Conservation (phyloP, 2,797 vertebrate species). For the Falco peregrinus region DNA sequence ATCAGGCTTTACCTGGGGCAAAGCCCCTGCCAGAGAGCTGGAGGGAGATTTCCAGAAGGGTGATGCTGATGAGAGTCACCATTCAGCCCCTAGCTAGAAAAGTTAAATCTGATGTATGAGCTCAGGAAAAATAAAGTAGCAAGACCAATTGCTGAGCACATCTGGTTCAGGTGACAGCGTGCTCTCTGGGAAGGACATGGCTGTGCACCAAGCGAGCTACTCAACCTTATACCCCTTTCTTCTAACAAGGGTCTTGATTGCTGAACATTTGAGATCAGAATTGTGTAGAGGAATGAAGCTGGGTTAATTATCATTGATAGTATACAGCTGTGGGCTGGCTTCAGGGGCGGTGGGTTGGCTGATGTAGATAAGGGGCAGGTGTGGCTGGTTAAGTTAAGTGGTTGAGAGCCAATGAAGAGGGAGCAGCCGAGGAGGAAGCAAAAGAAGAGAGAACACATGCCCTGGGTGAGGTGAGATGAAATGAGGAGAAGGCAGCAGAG, state of each 20-base stretch:
- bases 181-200: not conserved
- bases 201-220: accelerated
- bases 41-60: not conserved
- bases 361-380: too few species aligned
- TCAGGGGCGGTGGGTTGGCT: too few species aligned
- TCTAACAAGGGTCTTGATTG: not conserved
- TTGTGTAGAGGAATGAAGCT: too few species aligned
- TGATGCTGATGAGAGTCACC: not conserved
- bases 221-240: not conserved
- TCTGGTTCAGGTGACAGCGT: not conserved
- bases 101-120: not conserved
- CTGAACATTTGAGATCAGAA: not conserved
- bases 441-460: too few species aligned
- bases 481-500: too few species aligned
- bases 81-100: not conserved
- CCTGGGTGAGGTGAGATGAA: too few species aligned
- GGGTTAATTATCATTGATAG: too few species aligned
- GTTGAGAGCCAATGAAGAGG: too few species aligned
- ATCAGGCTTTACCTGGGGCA: not conserved
- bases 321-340: too few species aligned
- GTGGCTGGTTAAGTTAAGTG: too few species aligned
- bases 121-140: not conserved
- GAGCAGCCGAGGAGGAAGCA: too few species aligned
- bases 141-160: not conserved
- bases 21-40: not conserved